These are phyloP conservation scores for Anoplius nigerrimus DNA, from an alignment of 2,888 invertebrate genomes.

Conservation along the genomic window DNA sequence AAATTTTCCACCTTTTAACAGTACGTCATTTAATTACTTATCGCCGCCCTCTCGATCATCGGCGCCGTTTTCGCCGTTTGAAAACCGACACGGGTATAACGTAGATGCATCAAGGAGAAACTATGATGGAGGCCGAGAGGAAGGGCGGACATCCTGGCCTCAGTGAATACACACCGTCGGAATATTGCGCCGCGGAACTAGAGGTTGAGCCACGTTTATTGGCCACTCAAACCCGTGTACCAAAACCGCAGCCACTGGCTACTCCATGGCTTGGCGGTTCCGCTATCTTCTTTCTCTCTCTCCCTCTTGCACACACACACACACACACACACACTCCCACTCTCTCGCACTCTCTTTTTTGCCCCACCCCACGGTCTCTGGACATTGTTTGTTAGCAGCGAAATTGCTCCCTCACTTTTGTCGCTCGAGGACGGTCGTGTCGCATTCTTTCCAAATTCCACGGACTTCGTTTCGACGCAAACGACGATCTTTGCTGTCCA, in stretches of 20 bases:
- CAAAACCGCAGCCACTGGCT: conserved; percentile 22
- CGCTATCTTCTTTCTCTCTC: neutral
- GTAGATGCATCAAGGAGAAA: too few relatives aligned
- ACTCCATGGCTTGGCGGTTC: neutral
- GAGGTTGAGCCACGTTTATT: conserved; percentile 29
- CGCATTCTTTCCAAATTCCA: conserved; percentile 4
- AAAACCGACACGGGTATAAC: too few relatives aligned
- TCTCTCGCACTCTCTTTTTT: too few relatives aligned
- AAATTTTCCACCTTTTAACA: too few relatives aligned
- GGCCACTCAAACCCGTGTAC: conserved; percentile 17
- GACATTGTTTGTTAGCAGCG: conserved; percentile 5
- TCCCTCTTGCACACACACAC: too few relatives aligned
- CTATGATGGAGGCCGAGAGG: too few relatives aligned
- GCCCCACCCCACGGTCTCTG: neutral
- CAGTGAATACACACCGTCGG: neutral
- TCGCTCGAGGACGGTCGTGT: conserved; percentile 8
- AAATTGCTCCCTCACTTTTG: conserved; percentile 24
- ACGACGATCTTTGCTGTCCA: too few relatives aligned
- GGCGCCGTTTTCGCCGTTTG: too few relatives aligned
- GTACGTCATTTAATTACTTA: too few relatives aligned
- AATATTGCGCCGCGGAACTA: conserved; percentile 22
- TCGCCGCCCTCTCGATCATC: too few relatives aligned
- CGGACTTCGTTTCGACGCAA: neutral
- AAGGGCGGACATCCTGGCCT: too few relatives aligned
- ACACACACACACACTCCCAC: too few relatives aligned